Base-by-base conservation (phyloP, 1,140 invertebrate genomes). In the Trypoxylus dichotomus region DNA sequence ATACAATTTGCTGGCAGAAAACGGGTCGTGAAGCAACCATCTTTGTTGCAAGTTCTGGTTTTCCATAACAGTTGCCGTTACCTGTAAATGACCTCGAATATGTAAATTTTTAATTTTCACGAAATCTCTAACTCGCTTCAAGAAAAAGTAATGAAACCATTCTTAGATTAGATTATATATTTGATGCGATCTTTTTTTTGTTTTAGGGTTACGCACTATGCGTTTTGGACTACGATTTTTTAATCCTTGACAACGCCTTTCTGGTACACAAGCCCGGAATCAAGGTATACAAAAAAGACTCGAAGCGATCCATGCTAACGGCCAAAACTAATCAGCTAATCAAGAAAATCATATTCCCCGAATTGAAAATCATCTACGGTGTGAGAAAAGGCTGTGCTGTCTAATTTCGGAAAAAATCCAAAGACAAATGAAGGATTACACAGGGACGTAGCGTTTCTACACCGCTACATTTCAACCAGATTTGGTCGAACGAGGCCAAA, bases 171-270 rank as follows among this genome's bases (percentile, higher is more conserved):
- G n/a, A 3, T 54, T 13, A 54, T 54, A 54, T 54, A 54, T 54
- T 32, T 7, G 37, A 74, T 19, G 19, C 5, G n/a, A 43, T 77
- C 41, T 76, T 83, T 81, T 82, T 79, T 77, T 81, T 79, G 78
- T 89, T 89, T 25, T 87, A 96, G 94, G 95, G 94, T 78, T 96
- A 96, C 86, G 91, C 93, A 43, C 88, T 96, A 60, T 96, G 95
- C 86, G 93, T 95, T 3, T 87, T 95, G 82, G 93, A 96, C 85
- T 97, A 96, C 84, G 94, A 96, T 82, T 96, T 97, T 85, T 91
- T 96, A 85, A 96, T 96, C 80, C 84, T 97, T 81, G 94, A 97
- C 86, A 96, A 96, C 85, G 94, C 94, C 7, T 97, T 96, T 85
- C 88, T 97, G 13, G 94, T 95, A 3, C 95, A 97, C 86, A 92